Evolutionary conservation across 2,797 vertebrate species (phyloP), one percentile per base, ranked within the genome.

Genomic region (Schizothorax lantsangensis): DNA sequence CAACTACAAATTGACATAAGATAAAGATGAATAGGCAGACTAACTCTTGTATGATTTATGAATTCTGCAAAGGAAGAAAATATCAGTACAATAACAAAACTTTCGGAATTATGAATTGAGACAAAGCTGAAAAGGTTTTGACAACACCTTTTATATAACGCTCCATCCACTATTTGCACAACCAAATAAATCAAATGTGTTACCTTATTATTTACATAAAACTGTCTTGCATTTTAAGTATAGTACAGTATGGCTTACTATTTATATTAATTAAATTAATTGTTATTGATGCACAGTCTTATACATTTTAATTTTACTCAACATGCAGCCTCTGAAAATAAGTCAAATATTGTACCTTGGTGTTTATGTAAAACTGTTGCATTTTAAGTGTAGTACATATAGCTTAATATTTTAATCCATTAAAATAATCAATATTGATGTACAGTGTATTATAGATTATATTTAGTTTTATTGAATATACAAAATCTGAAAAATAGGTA

Each of bases 1-100:
- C 75, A 68, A 80, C n/a, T 38, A 68, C 77, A 77, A 85, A 68
- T 69, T 75, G 80, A 74, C 33, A 59, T 36, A 72, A 21, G 84
- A 66, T 62, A 52, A 6, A 72, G 43, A 88, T 84, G 83, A 87
- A 64, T 59, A 57, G 40, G 57, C 66, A 47, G 36, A 79, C 74
- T 80, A n/a, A 80, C 19, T 52, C 47, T 59, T 66, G 73, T 79
- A 71, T 80, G 79, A 54, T 74, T 81, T 68, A 49, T 62, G 52
- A 81, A 64, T 82, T 82, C 15, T 72, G 26, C 26, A 71, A 38
- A n/a, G 12, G 59, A 81, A 43, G 36, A 40, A 84, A 77, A 86
- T 54, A 84, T 69, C 33, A 52, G 73, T 36, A 26, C 73, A 30
- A 69, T 23, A 66, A 68, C 30, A 45, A 84, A 84, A 57, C n/a